These are phyloP conservation scores for Enteromius treurensis DNA, from an alignment of 2,797 vertebrate genomes.

Conservation along the genomic window DNA sequence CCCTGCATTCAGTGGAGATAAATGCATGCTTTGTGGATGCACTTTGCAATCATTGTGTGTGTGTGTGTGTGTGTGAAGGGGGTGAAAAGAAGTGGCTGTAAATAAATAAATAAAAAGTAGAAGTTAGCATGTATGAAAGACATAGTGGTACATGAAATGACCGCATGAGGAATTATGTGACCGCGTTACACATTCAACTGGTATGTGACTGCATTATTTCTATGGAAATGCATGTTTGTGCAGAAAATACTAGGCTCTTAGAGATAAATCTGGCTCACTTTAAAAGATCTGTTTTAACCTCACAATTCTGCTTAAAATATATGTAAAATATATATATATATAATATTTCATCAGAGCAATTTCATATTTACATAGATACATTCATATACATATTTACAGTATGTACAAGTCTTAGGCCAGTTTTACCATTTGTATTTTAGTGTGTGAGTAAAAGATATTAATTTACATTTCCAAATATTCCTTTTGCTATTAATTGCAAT, in stretches of 20 bases:
- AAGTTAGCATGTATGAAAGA: conserved; percentile 53
- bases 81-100: conserved; percentile 23
- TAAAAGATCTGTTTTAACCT: conserved; percentile 8
- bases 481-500: not conserved
- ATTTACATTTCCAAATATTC: not conserved
- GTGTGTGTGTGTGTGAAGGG: not conserved
- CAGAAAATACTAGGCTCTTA: conserved; percentile 22
- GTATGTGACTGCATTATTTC: conserved; percentile 48
- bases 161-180: conserved; percentile 43
- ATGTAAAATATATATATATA: no score
- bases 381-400: not conserved
- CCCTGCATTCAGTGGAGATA: conserved; percentile 55
- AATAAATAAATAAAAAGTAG: not conserved
- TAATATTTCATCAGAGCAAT: no score
- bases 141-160: conserved; percentile 48
- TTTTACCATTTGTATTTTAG: not conserved
- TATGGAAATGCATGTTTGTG: conserved; percentile 47
- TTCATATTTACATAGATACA: not conserved
- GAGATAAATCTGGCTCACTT: conserved; percentile 19
- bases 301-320: not conserved
- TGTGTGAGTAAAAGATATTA: not conserved
- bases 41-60: conserved; percentile 40
- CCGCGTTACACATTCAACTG: conserved; percentile 49
- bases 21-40: conserved; percentile 60
- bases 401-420: not conserved